Percentiles rank a stretch among this genome's conserved stretches.
Evolutionary conservation across 2,797 vertebrate genomes (phyloP).

Genomic region (Naso thynnoides): DNA sequence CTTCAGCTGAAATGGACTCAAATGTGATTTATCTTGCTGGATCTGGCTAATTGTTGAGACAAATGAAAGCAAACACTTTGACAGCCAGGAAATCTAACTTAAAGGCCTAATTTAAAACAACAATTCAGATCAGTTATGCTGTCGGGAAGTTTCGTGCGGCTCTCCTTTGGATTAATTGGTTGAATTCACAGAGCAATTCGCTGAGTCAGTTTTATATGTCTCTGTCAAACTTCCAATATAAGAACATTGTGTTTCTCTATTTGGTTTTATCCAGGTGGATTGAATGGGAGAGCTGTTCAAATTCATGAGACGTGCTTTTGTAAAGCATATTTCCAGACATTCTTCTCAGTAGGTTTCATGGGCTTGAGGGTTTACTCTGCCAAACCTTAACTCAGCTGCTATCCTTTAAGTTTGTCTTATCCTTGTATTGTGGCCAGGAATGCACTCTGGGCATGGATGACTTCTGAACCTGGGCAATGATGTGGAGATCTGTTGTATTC

Average conservation of each 20-base stretch:
- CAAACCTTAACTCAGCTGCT: slow-evolving; percentile 44
- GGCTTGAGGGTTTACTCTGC: slow-evolving; percentile 37
- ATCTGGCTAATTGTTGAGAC: slow-evolving; percentile 44
- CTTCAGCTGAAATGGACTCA: not conserved
- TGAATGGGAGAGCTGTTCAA: slow-evolving; percentile 49
- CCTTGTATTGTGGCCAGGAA: slow-evolving; percentile 32
- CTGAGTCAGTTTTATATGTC: slow-evolving; percentile 56
- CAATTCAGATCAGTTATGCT: slow-evolving; percentile 40
- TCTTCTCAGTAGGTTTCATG: slow-evolving; percentile 44
- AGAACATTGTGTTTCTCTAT: slow-evolving; percentile 50
- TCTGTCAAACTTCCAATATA: slow-evolving; percentile 60
- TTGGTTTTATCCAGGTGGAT: slow-evolving; percentile 44
- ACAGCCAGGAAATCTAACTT: slow-evolving; percentile 18
- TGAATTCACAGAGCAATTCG: slow-evolving; percentile 52
- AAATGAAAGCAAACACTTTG: slow-evolving; percentile 34
- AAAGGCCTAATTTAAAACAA: slow-evolving; percentile 25
- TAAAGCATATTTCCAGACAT: slow-evolving; percentile 56
- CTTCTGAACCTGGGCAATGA: slow-evolving; percentile 22
- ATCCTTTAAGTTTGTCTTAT: slow-evolving; percentile 43
- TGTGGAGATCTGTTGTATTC: not conserved
- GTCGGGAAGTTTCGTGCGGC: slow-evolving; percentile 46
- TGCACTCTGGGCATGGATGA: slow-evolving; percentile 23
- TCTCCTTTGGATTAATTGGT: slow-evolving; percentile 57
- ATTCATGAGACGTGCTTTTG: slow-evolving; percentile 61
- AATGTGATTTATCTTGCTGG: slow-evolving; percentile 23